phyloP scores from a whole-genome alignment of 2,113 vertebrate species.

The Pseudonaja textilis region DNA sequence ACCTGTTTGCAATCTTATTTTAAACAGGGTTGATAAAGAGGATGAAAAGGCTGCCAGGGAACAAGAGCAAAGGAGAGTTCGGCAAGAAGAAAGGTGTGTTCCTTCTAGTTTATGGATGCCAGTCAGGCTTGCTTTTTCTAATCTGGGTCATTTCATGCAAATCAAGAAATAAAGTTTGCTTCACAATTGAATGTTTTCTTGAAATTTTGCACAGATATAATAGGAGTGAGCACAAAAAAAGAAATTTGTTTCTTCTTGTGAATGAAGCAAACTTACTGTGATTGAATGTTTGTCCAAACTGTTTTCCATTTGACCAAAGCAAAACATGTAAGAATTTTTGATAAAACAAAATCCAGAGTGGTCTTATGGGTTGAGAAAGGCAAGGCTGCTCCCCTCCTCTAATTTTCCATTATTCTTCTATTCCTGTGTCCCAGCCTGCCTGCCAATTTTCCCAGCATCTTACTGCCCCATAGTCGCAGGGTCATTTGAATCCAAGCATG shows the following conservation, averaged over 20 bases:
- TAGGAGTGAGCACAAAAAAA: not conserved
- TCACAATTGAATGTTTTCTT: not conserved
- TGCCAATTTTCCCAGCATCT: not conserved
- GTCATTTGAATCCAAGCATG: not conserved
- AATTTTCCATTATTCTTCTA: not conserved
- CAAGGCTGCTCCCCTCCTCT: not conserved
- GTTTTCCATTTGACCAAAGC: not conserved
- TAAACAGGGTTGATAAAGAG: slow-evolving; percentile 63
- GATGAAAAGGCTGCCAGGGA: slow-evolving; percentile 77
- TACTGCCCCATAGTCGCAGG: not conserved
- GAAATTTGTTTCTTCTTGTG: not conserved
- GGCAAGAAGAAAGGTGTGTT: slow-evolving; percentile 88
- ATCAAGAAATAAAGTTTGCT: not conserved
- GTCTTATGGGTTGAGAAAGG: not conserved
- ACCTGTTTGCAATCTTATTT: not conserved
- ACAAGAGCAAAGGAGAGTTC: slow-evolving; percentile 71
- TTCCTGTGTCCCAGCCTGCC: not conserved
- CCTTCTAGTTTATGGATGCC: not conserved
- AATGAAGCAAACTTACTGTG: not conserved
- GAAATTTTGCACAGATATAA: not conserved
- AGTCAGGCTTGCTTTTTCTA: not conserved
- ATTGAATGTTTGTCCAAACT: not conserved
- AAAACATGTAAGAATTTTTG: not conserved
- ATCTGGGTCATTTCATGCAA: not conserved
- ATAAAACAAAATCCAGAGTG: not conserved